Conservation (phyloP, 1,140 invertebrate species). For the Aporrectodea caliginosa region DNA sequence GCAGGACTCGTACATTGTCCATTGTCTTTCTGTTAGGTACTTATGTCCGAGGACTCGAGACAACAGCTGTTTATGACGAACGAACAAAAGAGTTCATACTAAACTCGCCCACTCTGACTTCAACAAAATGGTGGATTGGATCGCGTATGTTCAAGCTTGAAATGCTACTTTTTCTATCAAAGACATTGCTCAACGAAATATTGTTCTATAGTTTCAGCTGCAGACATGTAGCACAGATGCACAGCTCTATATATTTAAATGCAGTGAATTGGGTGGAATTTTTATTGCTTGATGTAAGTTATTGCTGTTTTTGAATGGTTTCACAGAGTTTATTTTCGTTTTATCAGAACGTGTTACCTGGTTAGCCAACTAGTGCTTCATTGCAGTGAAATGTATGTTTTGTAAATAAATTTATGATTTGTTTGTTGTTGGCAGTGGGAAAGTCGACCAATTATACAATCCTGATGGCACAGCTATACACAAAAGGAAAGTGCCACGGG, state of each 20-base stretch:
- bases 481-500: constrained; percentile 76
- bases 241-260: too few species aligned
- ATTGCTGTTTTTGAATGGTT: neutral
- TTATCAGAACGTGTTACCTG: too few species aligned
- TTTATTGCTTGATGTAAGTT: too few species aligned
- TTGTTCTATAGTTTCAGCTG: too few species aligned
- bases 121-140: constrained; percentile 17
- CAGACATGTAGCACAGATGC: too few species aligned
- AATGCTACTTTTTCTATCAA: too few species aligned
- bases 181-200: too few species aligned
- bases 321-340: neutral
- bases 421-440: constrained; percentile 65
- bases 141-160: constrained; percentile 17
- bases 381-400: neutral
- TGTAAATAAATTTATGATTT: neutral
- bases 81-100: constrained; percentile 79
- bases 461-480: constrained; percentile 78
- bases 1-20: too few species aligned
- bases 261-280: neutral
- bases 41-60: constrained; percentile 84
- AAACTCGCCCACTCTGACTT: constrained; percentile 76
- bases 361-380: too few species aligned
- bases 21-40: constrained; percentile 61
- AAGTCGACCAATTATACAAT: constrained; percentile 87
- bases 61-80: constrained; percentile 82